A percentile compares a stretch with the other conserved stretches of the same genome.
phyloP scores from a whole-genome alignment of 2,113 vertebrate species.

The Gila orcuttii region DNA sequence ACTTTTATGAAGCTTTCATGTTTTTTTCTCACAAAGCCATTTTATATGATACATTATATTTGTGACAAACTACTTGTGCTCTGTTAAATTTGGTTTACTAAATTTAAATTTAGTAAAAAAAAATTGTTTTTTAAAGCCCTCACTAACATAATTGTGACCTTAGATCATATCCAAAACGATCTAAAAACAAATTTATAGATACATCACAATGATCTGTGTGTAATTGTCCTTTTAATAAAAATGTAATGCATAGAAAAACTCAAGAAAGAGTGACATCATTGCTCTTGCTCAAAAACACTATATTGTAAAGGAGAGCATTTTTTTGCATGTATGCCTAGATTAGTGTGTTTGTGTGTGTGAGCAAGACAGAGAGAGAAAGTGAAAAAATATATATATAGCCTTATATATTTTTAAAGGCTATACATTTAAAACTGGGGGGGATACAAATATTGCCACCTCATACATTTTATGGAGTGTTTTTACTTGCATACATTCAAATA shows the following conservation, averaged over 20 bases:
- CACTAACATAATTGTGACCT: background rate
- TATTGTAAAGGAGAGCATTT: background rate
- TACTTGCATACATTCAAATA: background rate
- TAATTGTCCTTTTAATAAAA: background rate
- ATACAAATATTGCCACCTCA: background rate
- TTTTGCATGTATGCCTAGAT: background rate
- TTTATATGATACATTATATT: background rate
- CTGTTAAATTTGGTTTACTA: background rate
- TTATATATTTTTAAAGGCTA: background rate
- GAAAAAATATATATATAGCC: no score
- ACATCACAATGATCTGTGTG: background rate
- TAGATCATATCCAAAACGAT: background rate
- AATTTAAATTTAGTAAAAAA: background rate
- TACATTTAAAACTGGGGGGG: background rate
- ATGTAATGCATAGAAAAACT: background rate
- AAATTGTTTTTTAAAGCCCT: background rate
- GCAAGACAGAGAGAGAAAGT: background rate
- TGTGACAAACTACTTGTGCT: background rate
- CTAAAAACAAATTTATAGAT: background rate
- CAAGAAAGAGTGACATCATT: background rate
- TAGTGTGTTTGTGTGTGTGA: background rate
- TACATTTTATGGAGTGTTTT: background rate
- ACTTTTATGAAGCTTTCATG: background rate
- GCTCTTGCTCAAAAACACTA: background rate
- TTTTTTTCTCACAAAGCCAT: conserved; percentile 16